phyloP scores from a whole-genome alignment of 2,113 vertebrate genomes.

The Thunnus maccoyii region DNA sequence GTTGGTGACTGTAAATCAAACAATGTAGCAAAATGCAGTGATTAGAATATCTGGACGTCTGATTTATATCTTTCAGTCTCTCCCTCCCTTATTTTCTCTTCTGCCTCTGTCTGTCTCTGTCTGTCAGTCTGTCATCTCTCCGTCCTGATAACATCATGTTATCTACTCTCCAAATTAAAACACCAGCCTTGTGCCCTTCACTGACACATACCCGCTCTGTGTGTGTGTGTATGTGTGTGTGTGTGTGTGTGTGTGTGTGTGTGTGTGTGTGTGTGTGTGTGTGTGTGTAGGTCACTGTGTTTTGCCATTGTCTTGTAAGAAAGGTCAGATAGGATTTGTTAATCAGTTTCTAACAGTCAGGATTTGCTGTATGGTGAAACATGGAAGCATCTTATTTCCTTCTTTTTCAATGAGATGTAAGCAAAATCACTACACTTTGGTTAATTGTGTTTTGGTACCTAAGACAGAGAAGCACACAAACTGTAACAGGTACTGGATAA shows the following conservation, averaged over 20 bases:
- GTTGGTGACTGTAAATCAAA: background rate
- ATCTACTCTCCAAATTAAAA: conserved; percentile 74
- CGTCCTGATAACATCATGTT: conserved; percentile 71
- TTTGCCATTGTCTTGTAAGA: conserved; percentile 63
- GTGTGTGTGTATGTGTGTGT: conserved; percentile 25
- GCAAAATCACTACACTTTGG: no score
- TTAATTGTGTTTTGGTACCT: no score
- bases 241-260: conserved; percentile 22
- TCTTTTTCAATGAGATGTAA: no score
- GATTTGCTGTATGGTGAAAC: background rate
- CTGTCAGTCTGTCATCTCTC: conserved; percentile 59
- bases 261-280: conserved; percentile 15
- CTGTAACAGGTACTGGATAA: no score
- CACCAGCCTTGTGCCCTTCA: conserved; percentile 59
- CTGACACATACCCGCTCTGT: conserved; percentile 23
- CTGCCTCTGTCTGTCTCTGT: conserved; percentile 34
- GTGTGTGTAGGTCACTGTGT: conserved; percentile 43
- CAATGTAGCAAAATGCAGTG: background rate
- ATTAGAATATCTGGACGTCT: conserved; percentile 27
- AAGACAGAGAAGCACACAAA: no score
- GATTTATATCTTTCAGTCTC: conserved; percentile 10
- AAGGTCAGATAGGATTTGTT: conserved; percentile 6
- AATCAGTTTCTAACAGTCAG: background rate
- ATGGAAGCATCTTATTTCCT: background rate
- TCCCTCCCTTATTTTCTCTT: background rate